Conservation (phyloP, 2,888 invertebrate genomes). For the Escarpia spicata region DNA sequence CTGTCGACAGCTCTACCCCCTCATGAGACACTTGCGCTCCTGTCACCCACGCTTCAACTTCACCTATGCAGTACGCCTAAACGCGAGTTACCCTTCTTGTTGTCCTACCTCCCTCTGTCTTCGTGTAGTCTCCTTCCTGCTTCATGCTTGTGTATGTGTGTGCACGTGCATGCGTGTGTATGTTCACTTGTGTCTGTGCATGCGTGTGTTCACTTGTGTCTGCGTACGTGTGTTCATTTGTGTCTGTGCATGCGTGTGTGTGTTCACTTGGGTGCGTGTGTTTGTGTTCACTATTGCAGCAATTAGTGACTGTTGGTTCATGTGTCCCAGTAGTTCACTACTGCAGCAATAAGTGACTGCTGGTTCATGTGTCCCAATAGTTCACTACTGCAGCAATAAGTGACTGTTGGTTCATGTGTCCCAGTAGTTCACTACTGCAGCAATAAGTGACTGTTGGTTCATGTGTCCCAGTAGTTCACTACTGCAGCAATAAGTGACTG, state of each 20-base stretch:
- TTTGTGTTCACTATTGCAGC: too few relatives aligned
- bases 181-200: neutral
- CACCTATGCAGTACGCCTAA: constrained; percentile 80
- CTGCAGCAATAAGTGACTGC: too few relatives aligned
- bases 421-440: too few relatives aligned
- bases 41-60: constrained; percentile 95
- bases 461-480: too few relatives aligned
- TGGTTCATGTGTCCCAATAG: too few relatives aligned
- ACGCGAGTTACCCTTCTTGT: constrained; percentile 17
- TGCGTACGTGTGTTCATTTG: neutral
- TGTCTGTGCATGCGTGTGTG: neutral
- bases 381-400: too few relatives aligned
- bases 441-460: too few relatives aligned
- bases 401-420: too few relatives aligned
- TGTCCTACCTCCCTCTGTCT: neutral
- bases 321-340: too few relatives aligned
- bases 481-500: too few relatives aligned
- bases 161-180: too few relatives aligned
- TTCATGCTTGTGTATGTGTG: too few relatives aligned
- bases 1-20: constrained; percentile 85
- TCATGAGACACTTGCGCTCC: constrained; percentile 91
- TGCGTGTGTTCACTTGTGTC: neutral
- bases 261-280: neutral
- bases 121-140: neutral
- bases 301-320: neutral